phyloP scores from a whole-genome alignment of 2,113 vertebrate genomes.

The Hiodon alosoides region DNA sequence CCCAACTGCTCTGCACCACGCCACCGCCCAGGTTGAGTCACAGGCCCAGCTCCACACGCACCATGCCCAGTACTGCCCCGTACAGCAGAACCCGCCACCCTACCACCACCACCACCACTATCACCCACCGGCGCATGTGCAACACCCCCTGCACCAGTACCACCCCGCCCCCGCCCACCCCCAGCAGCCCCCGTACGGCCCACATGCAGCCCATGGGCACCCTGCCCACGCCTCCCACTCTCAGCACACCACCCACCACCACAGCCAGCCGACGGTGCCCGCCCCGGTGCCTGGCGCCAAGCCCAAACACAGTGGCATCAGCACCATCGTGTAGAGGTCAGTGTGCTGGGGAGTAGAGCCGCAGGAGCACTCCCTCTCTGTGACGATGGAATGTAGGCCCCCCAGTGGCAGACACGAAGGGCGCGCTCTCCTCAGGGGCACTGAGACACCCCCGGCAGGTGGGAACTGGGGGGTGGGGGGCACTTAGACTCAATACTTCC shows the following conservation, averaged over 20 bases:
- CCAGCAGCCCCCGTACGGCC: conserved; percentile 54
- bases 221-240: conserved; percentile 54
- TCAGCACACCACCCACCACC: conserved; percentile 65
- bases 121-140: conserved; percentile 78
- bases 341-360: background rate
- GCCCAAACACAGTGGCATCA: conserved; percentile 93
- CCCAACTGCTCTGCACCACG: conserved; percentile 65
- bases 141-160: conserved; percentile 72
- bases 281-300: conserved; percentile 64
- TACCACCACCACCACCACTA: conserved; percentile 95
- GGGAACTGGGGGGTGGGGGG: conserved; percentile 19
- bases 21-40: conserved; percentile 58
- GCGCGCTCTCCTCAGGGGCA: background rate
- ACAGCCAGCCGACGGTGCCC: conserved; percentile 63
- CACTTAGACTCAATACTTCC: conserved; percentile 38
- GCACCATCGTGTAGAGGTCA: conserved; percentile 80
- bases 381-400: conserved; percentile 15
- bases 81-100: conserved; percentile 84
- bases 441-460: conserved; percentile 33
- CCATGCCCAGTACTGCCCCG: conserved; percentile 77
- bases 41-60: conserved; percentile 64
- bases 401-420: background rate
- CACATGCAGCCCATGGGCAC: conserved; percentile 54
- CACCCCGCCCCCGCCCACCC: conserved; percentile 60
- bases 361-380: background rate